A percentile compares a stretch with the other conserved stretches of the same genome.
phyloP scores from a whole-genome alignment of 2,113 vertebrate species.

The Aptenodytes forsteri region DNA sequence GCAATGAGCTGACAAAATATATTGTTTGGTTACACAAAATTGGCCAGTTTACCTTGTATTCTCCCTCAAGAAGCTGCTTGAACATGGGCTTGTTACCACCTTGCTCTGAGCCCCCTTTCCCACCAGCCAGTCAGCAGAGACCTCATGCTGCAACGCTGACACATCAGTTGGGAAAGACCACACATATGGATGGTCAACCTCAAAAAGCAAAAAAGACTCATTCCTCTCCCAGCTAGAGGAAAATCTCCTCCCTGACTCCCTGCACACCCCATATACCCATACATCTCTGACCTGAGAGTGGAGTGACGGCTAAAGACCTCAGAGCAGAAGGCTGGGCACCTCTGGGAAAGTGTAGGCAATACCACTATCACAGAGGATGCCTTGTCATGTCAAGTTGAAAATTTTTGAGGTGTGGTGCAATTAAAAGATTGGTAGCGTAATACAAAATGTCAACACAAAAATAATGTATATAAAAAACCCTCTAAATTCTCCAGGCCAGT shows the following conservation, averaged over 20 bases:
- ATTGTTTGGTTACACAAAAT: background rate
- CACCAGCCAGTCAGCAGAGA: background rate
- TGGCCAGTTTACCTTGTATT: background rate
- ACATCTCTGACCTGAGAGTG: background rate
- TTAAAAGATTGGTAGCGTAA: background rate
- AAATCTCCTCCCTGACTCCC: background rate
- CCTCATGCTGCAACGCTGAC: background rate
- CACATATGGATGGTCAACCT: background rate
- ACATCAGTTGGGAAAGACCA: background rate
- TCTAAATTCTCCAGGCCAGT: background rate
- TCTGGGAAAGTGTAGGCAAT: background rate
- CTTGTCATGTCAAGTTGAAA: background rate
- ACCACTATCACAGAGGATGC: background rate
- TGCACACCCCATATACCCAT: background rate
- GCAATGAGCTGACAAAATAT: background rate
- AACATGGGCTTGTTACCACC: background rate
- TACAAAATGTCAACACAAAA: background rate
- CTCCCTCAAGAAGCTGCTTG: background rate
- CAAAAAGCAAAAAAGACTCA: background rate
- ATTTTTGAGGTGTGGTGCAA: background rate
- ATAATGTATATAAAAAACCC: background rate
- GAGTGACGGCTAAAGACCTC: background rate
- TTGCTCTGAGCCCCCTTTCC: background rate
- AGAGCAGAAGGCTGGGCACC: background rate
- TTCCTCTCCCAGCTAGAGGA: background rate